These are phyloP conservation scores for Tipula confusa DNA, from an alignment of 2,888 invertebrate species.

Conservation along the genomic window DNA sequence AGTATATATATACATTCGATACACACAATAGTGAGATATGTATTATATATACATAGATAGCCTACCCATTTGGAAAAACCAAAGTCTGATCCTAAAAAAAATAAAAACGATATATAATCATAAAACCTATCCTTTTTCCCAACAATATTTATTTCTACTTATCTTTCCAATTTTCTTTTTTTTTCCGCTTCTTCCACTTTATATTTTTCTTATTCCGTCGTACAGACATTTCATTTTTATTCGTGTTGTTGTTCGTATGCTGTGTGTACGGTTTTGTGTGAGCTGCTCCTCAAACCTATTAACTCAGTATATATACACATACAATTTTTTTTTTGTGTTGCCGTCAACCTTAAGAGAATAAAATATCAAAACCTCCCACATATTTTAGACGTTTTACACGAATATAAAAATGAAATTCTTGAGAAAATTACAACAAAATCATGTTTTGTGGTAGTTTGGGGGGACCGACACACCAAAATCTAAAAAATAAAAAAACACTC, in stretches of 20 bases:
- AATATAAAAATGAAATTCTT: neutral
- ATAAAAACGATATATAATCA: neutral
- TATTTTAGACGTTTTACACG: slow-evolving; percentile 25
- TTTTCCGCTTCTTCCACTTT: neutral
- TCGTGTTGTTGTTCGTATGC: neutral
- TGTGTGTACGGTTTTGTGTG: neutral
- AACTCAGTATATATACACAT: neutral
- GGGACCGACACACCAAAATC: neutral
- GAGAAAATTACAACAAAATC: neutral
- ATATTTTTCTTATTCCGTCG: neutral
- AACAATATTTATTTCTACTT: slow-evolving; percentile 25
- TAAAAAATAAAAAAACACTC: neutral
- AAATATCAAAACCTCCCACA: slow-evolving; percentile 20
- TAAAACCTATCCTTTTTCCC: slow-evolving; percentile 25
- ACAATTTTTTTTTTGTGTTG: neutral
- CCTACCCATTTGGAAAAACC: slow-evolving; percentile 20
- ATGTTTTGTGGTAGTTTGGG: neutral
- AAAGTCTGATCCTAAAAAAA: slow-evolving; percentile 20
- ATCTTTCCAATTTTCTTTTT: neutral
- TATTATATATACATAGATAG: neutral
- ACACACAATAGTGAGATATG: neutral
- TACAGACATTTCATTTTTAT: neutral
- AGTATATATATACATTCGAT: neutral
- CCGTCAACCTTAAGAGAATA: slow-evolving; percentile 15
- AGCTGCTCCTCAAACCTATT: slow-evolving; percentile 14